Evolutionary conservation across 2,113 vertebrate genomes (phyloP).

Genomic region (Erpornis zantholeuca): DNA sequence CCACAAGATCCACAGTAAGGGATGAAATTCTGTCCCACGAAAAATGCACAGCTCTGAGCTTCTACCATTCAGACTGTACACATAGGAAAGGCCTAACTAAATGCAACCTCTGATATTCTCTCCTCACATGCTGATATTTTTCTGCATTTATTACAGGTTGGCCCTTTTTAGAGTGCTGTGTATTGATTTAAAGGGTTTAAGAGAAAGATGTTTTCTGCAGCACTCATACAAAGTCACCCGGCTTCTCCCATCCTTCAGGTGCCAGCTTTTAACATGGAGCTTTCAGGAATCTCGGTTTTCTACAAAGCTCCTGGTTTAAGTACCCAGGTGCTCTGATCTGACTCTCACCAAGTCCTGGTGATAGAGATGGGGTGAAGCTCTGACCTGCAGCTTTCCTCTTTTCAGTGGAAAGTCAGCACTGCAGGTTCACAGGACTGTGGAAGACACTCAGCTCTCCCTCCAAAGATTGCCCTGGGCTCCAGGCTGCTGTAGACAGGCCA

Average conservation of each 20-base stretch:
- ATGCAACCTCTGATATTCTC: not conserved
- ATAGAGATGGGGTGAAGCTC: not conserved
- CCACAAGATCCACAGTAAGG: not conserved
- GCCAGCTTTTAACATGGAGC: not conserved
- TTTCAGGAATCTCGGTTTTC: not conserved
- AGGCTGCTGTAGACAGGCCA: not conserved
- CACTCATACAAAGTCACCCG: not conserved
- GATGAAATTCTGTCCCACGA: not conserved
- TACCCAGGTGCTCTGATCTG: not conserved
- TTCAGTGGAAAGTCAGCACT: not conserved
- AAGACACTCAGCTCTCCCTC: not conserved
- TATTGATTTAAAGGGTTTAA: not conserved
- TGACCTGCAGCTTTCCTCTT: not conserved
- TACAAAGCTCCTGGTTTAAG: not conserved
- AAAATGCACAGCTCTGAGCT: not conserved
- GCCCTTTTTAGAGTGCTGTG: not conserved
- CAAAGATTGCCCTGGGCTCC: not conserved
- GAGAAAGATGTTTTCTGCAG: not conserved
- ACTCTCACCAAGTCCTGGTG: not conserved
- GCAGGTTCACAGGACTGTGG: not conserved
- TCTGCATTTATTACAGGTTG: not conserved
- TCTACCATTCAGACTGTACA: not conserved
- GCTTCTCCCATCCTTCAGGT: not conserved
- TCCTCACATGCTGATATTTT: not conserved
- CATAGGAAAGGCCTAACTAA: not conserved